Conservation (phyloP, 2,888 invertebrate species). For the Melieria omissa region DNA sequence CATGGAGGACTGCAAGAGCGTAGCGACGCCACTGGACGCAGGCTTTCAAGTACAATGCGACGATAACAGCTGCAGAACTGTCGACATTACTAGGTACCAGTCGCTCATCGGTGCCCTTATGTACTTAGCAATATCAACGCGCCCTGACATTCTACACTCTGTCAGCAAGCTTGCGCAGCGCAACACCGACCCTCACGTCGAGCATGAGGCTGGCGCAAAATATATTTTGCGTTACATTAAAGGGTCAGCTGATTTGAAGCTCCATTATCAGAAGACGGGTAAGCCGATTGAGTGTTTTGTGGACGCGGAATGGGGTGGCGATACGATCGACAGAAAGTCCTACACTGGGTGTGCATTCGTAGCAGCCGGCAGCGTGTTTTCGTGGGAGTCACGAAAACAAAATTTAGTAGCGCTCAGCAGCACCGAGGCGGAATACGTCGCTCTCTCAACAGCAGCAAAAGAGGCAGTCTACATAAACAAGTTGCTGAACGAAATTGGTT, state of each 20-base stretch:
- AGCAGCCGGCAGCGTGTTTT: conserved; percentile 36
- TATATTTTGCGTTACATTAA: conserved; percentile 14
- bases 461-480: conserved; percentile 36
- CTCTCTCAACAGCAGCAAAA: conserved; percentile 31
- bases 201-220: conserved; percentile 10
- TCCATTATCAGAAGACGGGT: conserved; percentile 40
- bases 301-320: conserved; percentile 47
- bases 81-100: conserved; percentile 33
- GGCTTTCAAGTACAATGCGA: conserved; percentile 29
- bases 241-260: conserved; percentile 38
- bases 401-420: conserved; percentile 37
- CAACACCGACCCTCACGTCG: conserved; percentile 12
- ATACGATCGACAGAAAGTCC: conserved; percentile 41
- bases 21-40: neutral
- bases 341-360: conserved; percentile 40
- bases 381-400: conserved; percentile 42
- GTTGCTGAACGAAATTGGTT: conserved; percentile 17
- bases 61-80: conserved; percentile 3
- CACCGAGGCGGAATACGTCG: conserved; percentile 40
- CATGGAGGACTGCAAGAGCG: conserved; percentile 7
- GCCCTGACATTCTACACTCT: conserved; percentile 14
- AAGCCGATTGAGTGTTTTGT: conserved; percentile 34
- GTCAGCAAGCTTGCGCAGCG: conserved; percentile 18
- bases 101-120: conserved; percentile 37
- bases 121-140: conserved; percentile 23